These are phyloP conservation scores for Molossus molossus DNA, from an alignment of 2,797 vertebrate species.

Conservation along the genomic window DNA sequence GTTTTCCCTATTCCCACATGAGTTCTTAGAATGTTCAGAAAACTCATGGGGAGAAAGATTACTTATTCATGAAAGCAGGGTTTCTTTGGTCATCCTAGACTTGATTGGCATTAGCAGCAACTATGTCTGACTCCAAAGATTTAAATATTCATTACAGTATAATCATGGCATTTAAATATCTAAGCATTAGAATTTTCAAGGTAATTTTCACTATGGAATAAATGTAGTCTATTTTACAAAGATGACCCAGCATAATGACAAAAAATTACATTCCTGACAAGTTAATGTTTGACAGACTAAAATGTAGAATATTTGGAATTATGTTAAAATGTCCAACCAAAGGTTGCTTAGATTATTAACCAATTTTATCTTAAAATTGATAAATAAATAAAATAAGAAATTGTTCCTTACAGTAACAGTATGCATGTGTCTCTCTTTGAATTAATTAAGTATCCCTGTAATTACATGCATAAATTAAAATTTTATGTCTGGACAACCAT, in stretches of 20 bases:
- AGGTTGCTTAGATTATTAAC: background rate
- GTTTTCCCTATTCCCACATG: conserved; percentile 67
- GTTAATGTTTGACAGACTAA: background rate
- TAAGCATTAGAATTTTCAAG: conserved; percentile 70
- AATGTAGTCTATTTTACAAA: conserved; percentile 69
- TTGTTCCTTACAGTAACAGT: background rate
- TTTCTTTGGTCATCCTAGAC: conserved; percentile 81
- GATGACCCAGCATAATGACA: conserved; percentile 55
- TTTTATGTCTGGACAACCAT: conserved; percentile 19
- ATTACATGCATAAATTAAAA: conserved; percentile 60
- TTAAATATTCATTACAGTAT: conserved; percentile 82
- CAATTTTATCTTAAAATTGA: conserved; percentile 28
- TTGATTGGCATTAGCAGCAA: conserved; percentile 81
- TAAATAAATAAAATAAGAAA: conserved; percentile 44
- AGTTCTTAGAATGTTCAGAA: conserved; percentile 73
- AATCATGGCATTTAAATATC: conserved; percentile 79
- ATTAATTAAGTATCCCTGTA: conserved; percentile 16
- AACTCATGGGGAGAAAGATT: conserved; percentile 76
- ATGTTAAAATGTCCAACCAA: background rate
- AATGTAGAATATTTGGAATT: conserved; percentile 58
- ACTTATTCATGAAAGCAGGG: conserved; percentile 79
- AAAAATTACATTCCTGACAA: conserved; percentile 9
- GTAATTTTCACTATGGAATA: conserved; percentile 74
- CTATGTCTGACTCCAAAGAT: conserved; percentile 75
- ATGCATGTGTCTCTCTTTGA: background rate